Evolutionary conservation across 2,113 vertebrate species (phyloP).

Genomic region (Heteronetta atricapilla): DNA sequence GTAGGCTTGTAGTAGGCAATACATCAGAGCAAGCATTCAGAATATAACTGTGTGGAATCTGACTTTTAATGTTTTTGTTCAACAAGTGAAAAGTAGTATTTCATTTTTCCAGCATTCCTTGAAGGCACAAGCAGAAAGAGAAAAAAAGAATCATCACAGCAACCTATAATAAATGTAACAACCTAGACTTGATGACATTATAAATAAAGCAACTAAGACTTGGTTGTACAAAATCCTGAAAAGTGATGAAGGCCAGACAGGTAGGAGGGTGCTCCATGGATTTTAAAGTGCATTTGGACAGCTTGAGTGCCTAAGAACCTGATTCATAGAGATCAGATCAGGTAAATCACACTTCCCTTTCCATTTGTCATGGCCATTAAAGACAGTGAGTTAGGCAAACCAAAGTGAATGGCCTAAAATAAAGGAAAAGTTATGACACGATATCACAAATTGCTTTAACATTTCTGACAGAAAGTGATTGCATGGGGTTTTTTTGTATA

Average conservation of each 20-base stretch:
- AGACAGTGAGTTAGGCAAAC: background rate
- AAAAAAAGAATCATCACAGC: background rate
- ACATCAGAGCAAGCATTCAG: background rate
- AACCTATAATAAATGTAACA: background rate
- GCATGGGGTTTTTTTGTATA: rapidly evolving
- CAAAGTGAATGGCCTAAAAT: background rate
- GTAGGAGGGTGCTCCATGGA: background rate
- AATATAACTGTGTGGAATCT: background rate
- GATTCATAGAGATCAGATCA: background rate
- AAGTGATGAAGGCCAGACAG: background rate
- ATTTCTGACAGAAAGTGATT: background rate
- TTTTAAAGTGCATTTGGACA: background rate
- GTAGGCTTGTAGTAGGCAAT: background rate
- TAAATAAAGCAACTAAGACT: background rate
- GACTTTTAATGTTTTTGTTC: background rate
- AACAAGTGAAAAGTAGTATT: background rate
- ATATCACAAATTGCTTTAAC: background rate
- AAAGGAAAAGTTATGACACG: background rate
- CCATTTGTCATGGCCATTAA: background rate
- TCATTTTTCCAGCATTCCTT: background rate
- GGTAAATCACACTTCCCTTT: background rate
- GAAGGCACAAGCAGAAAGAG: background rate
- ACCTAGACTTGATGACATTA: background rate
- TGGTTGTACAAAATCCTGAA: background rate
- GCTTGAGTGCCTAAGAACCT: background rate